A percentile compares a stretch with the other conserved stretches of the same genome.
Evolutionary conservation across 2,797 vertebrate genomes (phyloP).

Genomic region (Clangula hyemalis): DNA sequence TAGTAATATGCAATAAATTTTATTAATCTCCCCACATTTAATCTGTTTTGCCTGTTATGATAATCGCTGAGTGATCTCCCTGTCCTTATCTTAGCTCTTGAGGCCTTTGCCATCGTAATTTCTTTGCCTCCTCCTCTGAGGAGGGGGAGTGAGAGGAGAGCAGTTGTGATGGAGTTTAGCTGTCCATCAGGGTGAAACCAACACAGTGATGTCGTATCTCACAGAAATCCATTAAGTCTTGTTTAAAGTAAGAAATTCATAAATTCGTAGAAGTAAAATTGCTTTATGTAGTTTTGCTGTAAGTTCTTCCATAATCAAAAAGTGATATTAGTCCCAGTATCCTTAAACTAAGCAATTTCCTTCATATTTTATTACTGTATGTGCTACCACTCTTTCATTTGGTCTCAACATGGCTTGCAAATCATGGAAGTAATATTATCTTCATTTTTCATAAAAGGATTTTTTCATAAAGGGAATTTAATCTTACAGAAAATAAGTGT

Average conservation of each 20-base stretch:
- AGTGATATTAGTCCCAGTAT: neutral
- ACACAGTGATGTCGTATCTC: neutral
- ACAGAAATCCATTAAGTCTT: slow-evolving; percentile 34
- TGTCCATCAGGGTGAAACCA: too few relatives aligned
- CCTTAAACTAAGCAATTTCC: slow-evolving; percentile 36
- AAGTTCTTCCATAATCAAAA: slow-evolving; percentile 43
- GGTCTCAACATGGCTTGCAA: neutral
- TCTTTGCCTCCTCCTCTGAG: too few relatives aligned
- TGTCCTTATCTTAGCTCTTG: too few relatives aligned
- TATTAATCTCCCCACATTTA: too few relatives aligned
- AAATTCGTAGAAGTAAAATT: slow-evolving; percentile 33
- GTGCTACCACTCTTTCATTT: neutral
- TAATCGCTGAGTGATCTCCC: too few relatives aligned
- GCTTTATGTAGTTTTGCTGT: slow-evolving; percentile 11
- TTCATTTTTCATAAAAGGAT: neutral
- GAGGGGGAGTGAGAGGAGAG: too few relatives aligned
- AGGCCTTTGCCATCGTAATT: too few relatives aligned
- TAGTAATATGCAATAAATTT: too few relatives aligned
- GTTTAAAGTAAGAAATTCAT: slow-evolving; percentile 29
- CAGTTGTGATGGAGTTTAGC: too few relatives aligned
- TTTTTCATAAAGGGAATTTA: slow-evolving; percentile 1
- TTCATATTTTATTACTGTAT: slow-evolving; percentile 26
- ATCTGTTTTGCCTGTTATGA: too few relatives aligned
- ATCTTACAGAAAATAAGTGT: neutral
- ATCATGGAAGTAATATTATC: slow-evolving; percentile 36